Base-by-base conservation (phyloP, 2,888 invertebrate genomes). In the Ophion ventricosus region DNA sequence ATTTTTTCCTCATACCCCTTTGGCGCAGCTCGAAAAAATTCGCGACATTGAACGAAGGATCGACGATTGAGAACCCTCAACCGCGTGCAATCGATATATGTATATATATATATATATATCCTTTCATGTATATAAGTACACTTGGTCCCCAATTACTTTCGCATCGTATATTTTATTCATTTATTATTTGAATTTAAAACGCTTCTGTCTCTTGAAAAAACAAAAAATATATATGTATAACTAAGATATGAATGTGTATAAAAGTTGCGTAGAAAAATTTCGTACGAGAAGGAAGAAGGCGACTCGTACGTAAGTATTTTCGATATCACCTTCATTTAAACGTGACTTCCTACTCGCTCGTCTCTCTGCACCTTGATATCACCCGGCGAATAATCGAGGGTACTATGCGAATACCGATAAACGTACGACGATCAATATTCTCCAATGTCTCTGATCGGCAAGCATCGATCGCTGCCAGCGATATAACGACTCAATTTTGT, bases 41-140 rank as follows among this genome's bases (percentile, higher is more conserved):
- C n/a, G n/a, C n/a, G 40, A 70, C 10, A 14, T 20, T 57, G 59
- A 64, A 56, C 1, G 25, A 49, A 72, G 40, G 35, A 77, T 25
- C 63, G 54, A 59, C 61, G 67, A 77, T 82, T 77, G 77, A 78
- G 77, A 82, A 82, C 73, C 77, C 54, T 76, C 63, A 56, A 72
- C 23, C 23, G 40, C 25, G 23, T 14, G 17, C 35, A 8, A 59
- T n/a, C n/a, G n/a, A n/a, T n/a, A n/a, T n/a, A n/a, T n/a, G n/a
- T n/a, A n/a, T n/a, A n/a, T n/a, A n/a, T n/a, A n/a, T n/a, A n/a
- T 40, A 25, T 23, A 49, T 70, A 17, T 54, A 1, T 23, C 3
- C 3, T 40, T 67, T 23, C 23, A 5, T 54, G n/a, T 29, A 29
- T 25, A 29, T 29, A 17, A 3, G 26, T 25, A 61, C 25, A 61